Evolutionary conservation across 2,113 vertebrate species (phyloP).

Genomic region (Cebus imitator): DNA sequence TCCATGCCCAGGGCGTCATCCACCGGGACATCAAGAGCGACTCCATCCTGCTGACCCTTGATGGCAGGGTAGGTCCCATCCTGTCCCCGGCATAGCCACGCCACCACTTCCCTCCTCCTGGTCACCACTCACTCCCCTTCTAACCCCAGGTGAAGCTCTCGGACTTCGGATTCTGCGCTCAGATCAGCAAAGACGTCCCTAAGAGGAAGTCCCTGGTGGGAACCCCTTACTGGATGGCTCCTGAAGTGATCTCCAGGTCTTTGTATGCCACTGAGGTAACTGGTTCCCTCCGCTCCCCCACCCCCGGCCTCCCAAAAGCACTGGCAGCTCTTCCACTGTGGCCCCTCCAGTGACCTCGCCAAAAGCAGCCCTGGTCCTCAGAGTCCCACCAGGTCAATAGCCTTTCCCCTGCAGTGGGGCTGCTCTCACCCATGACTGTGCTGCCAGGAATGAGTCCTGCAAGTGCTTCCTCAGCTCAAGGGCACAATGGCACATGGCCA

Average conservation of each 20-base stretch:
- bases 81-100: not conserved
- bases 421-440: not conserved
- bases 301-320: not conserved
- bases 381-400: not conserved
- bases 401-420: not conserved
- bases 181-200: conserved; percentile 98
- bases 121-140: not conserved
- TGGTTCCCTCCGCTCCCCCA: accelerated
- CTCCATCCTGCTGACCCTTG: conserved; percentile 95
- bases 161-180: conserved; percentile 99
- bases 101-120: not conserved
- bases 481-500: not conserved
- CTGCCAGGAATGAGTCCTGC: not conserved
- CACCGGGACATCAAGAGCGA: conserved; percentile 99
- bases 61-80: conserved; percentile 90
- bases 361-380: not conserved
- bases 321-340: not conserved
- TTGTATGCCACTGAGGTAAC: conserved; percentile 96
- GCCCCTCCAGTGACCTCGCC: not conserved
- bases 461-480: not conserved
- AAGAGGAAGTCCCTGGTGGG: conserved; percentile 98
- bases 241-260: conserved; percentile 97
- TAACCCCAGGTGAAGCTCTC: conserved; percentile 94
- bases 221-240: conserved; percentile 99
- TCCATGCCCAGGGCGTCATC: conserved; percentile 98